Evolutionary conservation across 2,888 invertebrate species (phyloP).

Genomic region (Patella pellucida): DNA sequence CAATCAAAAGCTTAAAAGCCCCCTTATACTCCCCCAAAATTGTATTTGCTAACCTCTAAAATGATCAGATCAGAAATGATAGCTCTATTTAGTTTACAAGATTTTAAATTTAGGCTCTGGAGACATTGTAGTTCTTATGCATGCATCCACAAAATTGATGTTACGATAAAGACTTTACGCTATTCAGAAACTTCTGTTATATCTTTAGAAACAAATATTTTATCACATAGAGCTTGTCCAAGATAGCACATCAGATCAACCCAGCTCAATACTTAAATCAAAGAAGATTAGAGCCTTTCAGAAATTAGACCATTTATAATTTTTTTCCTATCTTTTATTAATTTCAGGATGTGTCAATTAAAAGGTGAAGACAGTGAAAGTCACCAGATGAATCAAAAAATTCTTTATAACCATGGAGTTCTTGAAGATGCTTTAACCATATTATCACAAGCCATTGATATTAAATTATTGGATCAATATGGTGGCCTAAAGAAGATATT

Average conservation of each 20-base stretch:
- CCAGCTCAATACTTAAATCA: too few species aligned
- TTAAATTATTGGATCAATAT: conserved; percentile 66
- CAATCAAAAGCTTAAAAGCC: too few species aligned
- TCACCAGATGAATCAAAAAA: conserved; percentile 64
- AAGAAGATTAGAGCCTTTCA: too few species aligned
- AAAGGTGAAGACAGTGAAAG: conserved; percentile 56
- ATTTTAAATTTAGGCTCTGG: too few species aligned
- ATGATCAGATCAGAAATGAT: too few species aligned
- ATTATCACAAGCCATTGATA: conserved; percentile 65
- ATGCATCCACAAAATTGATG: neutral
- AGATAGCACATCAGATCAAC: too few species aligned
- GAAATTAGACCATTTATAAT: neutral
- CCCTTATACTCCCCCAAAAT: too few species aligned
- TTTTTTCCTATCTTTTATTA: conserved; percentile 8
- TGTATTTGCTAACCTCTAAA: too few species aligned
- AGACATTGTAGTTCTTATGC: neutral
- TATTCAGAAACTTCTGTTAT: too few species aligned
- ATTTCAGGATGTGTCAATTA: conserved; percentile 60
- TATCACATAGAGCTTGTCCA: too few species aligned
- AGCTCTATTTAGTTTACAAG: too few species aligned
- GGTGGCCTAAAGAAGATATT: conserved; percentile 58
- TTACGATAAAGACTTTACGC: neutral
- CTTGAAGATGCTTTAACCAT: conserved; percentile 66
- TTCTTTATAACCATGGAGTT: conserved; percentile 64
- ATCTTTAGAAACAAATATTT: too few species aligned